Evolutionary conservation across 2,888 invertebrate genomes (phyloP).

Genomic region (Conomelus anceps): DNA sequence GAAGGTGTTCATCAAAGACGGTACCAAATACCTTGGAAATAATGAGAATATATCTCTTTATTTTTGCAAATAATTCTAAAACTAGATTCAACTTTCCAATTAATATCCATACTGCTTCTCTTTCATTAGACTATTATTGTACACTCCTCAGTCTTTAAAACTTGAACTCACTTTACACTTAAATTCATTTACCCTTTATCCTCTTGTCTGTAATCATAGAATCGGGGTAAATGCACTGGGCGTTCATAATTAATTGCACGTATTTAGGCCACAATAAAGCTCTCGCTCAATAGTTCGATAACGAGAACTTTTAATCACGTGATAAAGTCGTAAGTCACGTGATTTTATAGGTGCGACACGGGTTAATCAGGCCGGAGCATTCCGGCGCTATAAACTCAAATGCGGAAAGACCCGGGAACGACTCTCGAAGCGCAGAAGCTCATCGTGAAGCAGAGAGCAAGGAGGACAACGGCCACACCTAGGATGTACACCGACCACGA

Average conservation of each 20-base stretch:
- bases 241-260: neutral
- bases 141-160: neutral
- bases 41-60: too few species aligned
- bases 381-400: slow-evolving; percentile 44
- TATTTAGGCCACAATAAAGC: neutral
- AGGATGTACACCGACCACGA: slow-evolving; percentile 53
- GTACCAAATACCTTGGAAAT: too few species aligned
- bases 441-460: slow-evolving; percentile 50
- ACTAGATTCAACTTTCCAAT: too few species aligned
- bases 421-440: slow-evolving; percentile 47
- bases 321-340: neutral
- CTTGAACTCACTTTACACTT: neutral
- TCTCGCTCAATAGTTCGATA: neutral
- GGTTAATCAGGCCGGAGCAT: slow-evolving; percentile 34
- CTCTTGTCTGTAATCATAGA: neutral
- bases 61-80: too few species aligned
- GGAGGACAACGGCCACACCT: slow-evolving; percentile 46
- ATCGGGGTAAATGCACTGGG: too few species aligned
- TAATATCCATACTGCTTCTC: neutral
- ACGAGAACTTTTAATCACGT: neutral
- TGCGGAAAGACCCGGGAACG: slow-evolving; percentile 12
- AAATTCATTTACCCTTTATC: neutral
- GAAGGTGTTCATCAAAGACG: too few species aligned
- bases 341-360: neutral
- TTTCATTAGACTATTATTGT: neutral